Percentiles rank a stretch among this genome's conserved stretches.
Evolutionary conservation across 2,113 vertebrate genomes (phyloP).

Genomic region (Erythrolamprus reginae): DNA sequence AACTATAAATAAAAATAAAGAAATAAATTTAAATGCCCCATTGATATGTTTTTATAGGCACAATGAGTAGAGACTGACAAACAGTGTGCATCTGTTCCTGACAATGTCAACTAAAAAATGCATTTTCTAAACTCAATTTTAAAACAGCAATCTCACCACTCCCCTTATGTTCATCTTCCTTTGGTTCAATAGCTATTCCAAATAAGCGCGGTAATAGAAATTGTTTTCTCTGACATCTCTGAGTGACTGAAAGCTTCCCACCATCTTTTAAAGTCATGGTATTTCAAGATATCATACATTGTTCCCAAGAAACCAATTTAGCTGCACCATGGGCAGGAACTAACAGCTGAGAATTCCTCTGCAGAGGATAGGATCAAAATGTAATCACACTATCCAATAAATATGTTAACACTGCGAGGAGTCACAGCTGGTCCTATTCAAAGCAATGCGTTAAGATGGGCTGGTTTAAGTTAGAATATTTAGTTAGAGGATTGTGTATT

Average conservation of each 20-base stretch:
- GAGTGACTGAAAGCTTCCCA: conserved; percentile 35
- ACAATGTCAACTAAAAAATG: conserved; percentile 51
- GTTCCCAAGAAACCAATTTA: not conserved
- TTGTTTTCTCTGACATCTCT: conserved; percentile 27
- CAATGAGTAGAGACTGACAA: conserved; percentile 47
- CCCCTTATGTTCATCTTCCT: conserved; percentile 6
- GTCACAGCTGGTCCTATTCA: not conserved
- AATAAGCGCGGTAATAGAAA: conserved; percentile 31
- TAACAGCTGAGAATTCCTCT: not conserved
- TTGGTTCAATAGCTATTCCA: not conserved
- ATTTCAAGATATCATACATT: not conserved
- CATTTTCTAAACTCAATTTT: conserved; percentile 16
- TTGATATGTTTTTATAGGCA: conserved; percentile 35
- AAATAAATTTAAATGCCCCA: conserved; percentile 47
- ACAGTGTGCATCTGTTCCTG: conserved; percentile 25
- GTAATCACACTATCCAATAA: not conserved
- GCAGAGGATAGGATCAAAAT: conserved; percentile 1
- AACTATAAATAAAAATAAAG: too few relatives aligned
- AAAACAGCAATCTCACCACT: not conserved
- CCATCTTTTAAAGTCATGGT: conserved; percentile 2
- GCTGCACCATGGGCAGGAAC: not conserved
- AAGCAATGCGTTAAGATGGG: not conserved
- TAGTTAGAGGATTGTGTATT: not conserved
- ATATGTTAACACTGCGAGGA: not conserved
- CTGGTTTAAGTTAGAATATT: not conserved